Conservation (phyloP, 1,140 invertebrate species). For the Macrosteles quadrilineatus region DNA sequence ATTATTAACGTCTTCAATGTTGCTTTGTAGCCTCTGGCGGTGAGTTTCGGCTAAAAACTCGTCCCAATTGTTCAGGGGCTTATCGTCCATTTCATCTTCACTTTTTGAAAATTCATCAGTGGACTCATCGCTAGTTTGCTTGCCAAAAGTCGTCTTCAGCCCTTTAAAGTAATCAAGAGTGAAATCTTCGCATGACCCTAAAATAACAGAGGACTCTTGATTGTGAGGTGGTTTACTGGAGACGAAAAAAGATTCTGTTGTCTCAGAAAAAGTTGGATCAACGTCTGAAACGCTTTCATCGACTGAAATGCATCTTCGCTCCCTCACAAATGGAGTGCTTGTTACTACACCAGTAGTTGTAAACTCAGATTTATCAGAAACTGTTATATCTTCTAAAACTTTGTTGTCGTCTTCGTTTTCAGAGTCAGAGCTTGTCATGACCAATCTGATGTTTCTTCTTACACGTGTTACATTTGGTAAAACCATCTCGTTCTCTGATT, state of each 20-base stretch:
- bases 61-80: conserved; percentile 31
- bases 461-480: not conserved
- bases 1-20: not conserved
- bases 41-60: conserved; percentile 24
- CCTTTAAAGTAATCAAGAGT: conserved; percentile 56
- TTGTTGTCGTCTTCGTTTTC: not conserved
- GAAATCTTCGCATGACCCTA: conserved; percentile 59
- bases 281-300: not conserved
- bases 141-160: conserved; percentile 49
- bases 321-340: not conserved
- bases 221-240: conserved; percentile 41
- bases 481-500: conserved; percentile 13
- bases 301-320: not conserved
- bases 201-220: conserved; percentile 53
- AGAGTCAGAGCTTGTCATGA: conserved; percentile 13
- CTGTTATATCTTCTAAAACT: not conserved
- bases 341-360: not conserved
- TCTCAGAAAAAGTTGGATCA: not conserved
- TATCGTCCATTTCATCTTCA: conserved; percentile 25
- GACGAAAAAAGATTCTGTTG: not conserved
- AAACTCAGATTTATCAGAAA: not conserved
- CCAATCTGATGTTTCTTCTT: conserved; percentile 23
- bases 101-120: conserved; percentile 30
- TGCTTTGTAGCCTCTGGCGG: not conserved
- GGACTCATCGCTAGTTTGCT: conserved; percentile 21